Evolutionary conservation across 2,888 invertebrate species (phyloP).

Genomic region (Mythimna lalbum): DNA sequence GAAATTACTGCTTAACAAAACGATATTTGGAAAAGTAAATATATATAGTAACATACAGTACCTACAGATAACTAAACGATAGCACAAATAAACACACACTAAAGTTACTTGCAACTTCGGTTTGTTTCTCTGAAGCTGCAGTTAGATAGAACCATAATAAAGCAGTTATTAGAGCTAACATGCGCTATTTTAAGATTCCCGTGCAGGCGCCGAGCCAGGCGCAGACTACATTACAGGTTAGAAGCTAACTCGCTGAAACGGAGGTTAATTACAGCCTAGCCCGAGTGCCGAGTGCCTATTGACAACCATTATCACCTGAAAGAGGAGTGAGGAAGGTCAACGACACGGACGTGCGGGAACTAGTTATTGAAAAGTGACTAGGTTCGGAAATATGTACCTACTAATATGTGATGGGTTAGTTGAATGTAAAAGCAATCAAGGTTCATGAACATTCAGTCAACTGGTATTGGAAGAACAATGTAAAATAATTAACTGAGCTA

Average conservation of each 20-base stretch:
- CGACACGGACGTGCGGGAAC: constrained; percentile 25
- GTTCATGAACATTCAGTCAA: background rate
- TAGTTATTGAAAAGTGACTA: background rate
- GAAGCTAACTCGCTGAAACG: constrained; percentile 54
- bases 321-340: constrained; percentile 35
- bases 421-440: background rate
- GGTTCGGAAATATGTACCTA: background rate
- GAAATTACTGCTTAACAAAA: too few species aligned
- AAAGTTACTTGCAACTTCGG: constrained; percentile 20
- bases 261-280: constrained; percentile 60
- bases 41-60: background rate
- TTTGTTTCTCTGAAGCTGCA: background rate
- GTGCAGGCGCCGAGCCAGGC: constrained; percentile 48
- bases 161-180: constrained; percentile 41
- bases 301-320: constrained; percentile 45
- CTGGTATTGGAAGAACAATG: background rate
- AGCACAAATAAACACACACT: constrained; percentile 2
- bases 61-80: constrained; percentile 1
- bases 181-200: constrained; percentile 56
- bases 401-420: background rate
- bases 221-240: constrained; percentile 65
- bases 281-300: constrained; percentile 43
- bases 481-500: background rate
- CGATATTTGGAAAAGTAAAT: background rate
- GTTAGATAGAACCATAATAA: constrained; percentile 50